Base-by-base conservation (phyloP, 2,797 vertebrate species). In the Myioborus miniatus region DNA sequence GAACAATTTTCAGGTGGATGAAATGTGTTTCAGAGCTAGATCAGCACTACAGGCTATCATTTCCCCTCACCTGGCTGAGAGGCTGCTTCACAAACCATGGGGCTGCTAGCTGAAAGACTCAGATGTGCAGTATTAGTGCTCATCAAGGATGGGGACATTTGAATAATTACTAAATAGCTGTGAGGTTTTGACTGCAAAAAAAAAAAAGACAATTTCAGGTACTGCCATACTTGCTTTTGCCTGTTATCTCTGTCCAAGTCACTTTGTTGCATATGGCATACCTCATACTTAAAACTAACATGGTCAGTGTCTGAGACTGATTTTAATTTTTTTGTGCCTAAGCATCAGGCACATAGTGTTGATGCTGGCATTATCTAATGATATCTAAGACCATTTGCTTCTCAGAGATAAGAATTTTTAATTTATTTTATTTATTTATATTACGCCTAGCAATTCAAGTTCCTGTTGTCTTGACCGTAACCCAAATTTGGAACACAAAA, bases 1-100 rank as follows among this genome's bases (percentile, higher is more conserved):
- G 37, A 91, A 72, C 56, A 32, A 37, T 76, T 91, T 95, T 53
- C 74, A 91, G 64, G 60, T 49, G 74, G 77, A 59, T 20, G 5
- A 84, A 83, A 91, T 78, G 32, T 84, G 52, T 90, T 88, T 96
- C 60, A 91, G 46, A 84, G 46, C 83, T 90, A 56, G 78, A 36
- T 93, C 67, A 86, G 83, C 91, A 68, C 50, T 63, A 53, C 80
- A 87, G 60, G 79, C 1, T 0, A 26, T 86, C 16, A 6, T 77
- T 94, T 90, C 49, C 70, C 55, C 50, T 93, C 34, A 82, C 47
- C 74, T 86, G 56, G 44, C 50, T 41, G 62, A 76, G 69, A 0
- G 8, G 39, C 79, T 69, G 71, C 58, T 88, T 76, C 30, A 27
- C 68, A 85, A 88, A 87, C 44, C 4, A 0, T 19, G 71, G 63